Percentiles rank a stretch among this genome's conserved stretches.
These are phyloP conservation scores for Amphimedon queenslandica DNA, from an alignment of 37 sponge, comb jelly and placozoan genomes.

Conservation along the genomic window DNA sequence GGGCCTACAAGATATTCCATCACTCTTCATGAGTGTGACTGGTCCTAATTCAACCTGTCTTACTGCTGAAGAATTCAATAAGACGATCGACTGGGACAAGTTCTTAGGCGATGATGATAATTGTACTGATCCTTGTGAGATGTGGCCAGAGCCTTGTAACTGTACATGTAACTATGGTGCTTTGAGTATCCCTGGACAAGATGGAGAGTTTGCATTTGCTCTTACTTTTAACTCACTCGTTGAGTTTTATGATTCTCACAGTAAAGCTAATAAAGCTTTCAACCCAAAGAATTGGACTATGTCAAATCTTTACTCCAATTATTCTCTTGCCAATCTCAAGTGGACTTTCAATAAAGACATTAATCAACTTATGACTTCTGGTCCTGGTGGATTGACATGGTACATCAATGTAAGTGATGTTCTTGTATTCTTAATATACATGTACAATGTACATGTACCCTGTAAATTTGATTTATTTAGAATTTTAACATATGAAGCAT, in stretches of 20 bases:
- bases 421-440: too few relatives aligned
- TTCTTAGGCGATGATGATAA: slow-evolving; percentile 9
- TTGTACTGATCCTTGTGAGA: too few relatives aligned
- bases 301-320: background rate
- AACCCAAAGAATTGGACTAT: background rate
- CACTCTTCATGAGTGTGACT: slow-evolving; percentile 31
- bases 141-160: too few relatives aligned
- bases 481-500: too few relatives aligned
- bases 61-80: background rate
- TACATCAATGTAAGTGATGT: background rate
- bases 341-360: slow-evolving; percentile 10
- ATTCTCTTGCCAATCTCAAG: background rate
- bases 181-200: slow-evolving; percentile 19
- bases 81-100: background rate
- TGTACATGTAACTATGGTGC: slow-evolving; percentile 16
- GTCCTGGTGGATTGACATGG: background rate
- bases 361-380: background rate
- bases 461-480: too few relatives aligned
- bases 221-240: slow-evolving; percentile 47
- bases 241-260: slow-evolving; percentile 29
- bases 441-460: too few relatives aligned
- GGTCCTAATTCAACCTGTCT: background rate
- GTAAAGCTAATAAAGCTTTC: slow-evolving; percentile 10
- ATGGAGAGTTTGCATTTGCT: slow-evolving; percentile 35
- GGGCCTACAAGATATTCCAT: slow-evolving; percentile 31